Percentiles rank a stretch among this genome's conserved stretches.
phyloP scores from a whole-genome alignment of 2,113 vertebrate genomes.

The human (Homo sapiens) region GRCh38 chr1:162046501-162047000 shows the following conservation, averaged over 20 bases:
- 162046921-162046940: neutral
- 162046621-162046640: neutral
- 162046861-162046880: neutral
- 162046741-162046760: conserved; percentile 14
- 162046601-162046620: neutral
- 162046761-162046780: neutral
- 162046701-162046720: neutral
- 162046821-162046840: neutral
- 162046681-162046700: neutral
- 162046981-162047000: neutral
- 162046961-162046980: neutral
- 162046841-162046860: neutral
- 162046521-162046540: neutral
- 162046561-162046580: neutral
- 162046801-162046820: neutral
- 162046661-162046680: neutral
- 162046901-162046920: neutral
- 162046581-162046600: neutral
- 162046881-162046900: neutral
- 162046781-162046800: neutral
- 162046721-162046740: neutral
- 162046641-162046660: neutral
- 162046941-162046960: neutral
- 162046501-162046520: too few relatives aligned
- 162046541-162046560: neutral